Percentiles rank a stretch among this genome's conserved stretches.
These are phyloP conservation scores for Chymomyza amoena DNA, from an alignment of 2,888 invertebrate species.

Conservation along the genomic window DNA sequence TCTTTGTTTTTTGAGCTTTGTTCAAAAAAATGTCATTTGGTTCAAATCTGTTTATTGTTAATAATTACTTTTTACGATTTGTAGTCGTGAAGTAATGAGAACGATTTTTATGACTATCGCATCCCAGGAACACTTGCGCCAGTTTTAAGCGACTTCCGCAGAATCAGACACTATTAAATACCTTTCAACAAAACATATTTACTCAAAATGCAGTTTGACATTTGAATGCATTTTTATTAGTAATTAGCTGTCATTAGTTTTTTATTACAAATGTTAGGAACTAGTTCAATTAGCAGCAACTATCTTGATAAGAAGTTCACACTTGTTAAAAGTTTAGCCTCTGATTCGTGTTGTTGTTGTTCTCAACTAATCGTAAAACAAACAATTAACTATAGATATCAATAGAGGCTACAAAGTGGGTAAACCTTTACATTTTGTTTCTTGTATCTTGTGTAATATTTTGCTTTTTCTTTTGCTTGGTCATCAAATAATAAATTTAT, in stretches of 20 bases:
- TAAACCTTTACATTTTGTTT: background rate
- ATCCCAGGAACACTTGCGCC: too few species aligned
- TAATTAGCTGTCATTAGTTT: background rate
- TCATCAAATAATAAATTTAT: background rate
- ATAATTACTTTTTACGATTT: too few species aligned
- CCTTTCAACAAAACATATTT: background rate
- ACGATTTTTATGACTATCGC: too few species aligned
- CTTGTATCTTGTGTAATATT: background rate
- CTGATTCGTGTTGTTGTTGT: background rate
- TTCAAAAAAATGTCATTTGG: too few species aligned
- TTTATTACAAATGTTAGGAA: constrained; percentile 25
- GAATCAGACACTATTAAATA: background rate
- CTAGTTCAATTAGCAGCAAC: constrained; percentile 63
- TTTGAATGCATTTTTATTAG: background rate
- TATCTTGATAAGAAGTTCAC: constrained; percentile 44
- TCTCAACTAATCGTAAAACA: constrained; percentile 50
- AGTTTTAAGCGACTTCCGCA: too few species aligned
- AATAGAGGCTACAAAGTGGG: background rate
- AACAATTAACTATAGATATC: constrained; percentile 62
- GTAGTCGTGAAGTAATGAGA: too few species aligned
- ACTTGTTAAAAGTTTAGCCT: constrained; percentile 1
- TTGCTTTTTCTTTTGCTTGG: background rate
- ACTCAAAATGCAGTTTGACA: background rate
- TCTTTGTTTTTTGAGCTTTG: too few species aligned
- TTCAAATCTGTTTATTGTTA: too few species aligned